Percentiles rank a stretch among this genome's conserved stretches.
phyloP scores from a whole-genome alignment of 2,888 invertebrate genomes.

The Melikaiella ostensackeni region DNA sequence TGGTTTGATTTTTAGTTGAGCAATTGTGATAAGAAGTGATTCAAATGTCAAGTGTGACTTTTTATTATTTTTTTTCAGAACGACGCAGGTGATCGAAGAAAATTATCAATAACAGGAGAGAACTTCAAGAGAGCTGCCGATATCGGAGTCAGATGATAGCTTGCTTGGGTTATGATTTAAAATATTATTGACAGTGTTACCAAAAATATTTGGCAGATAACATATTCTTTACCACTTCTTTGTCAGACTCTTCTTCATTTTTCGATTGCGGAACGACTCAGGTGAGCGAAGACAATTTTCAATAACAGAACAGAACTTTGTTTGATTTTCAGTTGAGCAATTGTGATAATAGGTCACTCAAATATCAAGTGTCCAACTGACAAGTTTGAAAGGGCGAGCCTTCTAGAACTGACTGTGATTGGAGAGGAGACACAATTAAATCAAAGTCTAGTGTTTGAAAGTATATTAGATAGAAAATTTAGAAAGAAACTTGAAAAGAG shows the following conservation, averaged over 20 bases:
- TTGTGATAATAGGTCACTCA: not conserved
- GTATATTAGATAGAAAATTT: no score
- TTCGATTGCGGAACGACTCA: not conserved
- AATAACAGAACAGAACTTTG: not conserved
- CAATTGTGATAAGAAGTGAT: not conserved
- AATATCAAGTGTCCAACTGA: not conserved
- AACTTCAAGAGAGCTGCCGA: no score
- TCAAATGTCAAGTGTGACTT: not conserved
- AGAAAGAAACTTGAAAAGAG: no score
- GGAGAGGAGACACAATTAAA: not conserved
- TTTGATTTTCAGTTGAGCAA: conserved; percentile 12
- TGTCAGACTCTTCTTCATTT: conserved; percentile 6
- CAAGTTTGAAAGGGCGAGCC: not conserved
- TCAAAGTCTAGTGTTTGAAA: no score
- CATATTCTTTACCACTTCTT: conserved; percentile 43
- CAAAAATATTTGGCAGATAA: no score
- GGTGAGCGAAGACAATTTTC: not conserved
- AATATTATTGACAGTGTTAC: no score
- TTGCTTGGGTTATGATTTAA: no score
- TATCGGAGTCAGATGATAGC: no score
- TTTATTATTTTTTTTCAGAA: no score
- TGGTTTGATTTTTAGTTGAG: conserved; percentile 7
- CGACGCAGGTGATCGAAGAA: no score
- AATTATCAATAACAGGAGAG: no score
- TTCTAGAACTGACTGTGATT: not conserved